Percentiles rank a stretch among this genome's conserved stretches.
phyloP scores from a whole-genome alignment of 2,888 invertebrate species.

The Miltochrista miniata region DNA sequence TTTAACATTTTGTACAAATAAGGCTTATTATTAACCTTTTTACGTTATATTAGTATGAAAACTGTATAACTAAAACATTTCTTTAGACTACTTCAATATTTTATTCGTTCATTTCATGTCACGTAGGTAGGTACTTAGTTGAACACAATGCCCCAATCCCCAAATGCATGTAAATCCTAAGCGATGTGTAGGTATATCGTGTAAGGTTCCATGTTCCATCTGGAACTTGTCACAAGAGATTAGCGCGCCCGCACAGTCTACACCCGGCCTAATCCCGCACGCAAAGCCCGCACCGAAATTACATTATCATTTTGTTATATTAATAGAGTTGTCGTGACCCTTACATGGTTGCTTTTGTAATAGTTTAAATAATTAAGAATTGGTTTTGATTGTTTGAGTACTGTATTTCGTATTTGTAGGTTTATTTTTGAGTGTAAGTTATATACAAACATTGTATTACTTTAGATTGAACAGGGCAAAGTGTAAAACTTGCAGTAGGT shows the following conservation, averaged over 20 bases:
- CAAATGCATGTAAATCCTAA: slow-evolving; percentile 35
- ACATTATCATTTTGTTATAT: slow-evolving; percentile 52
- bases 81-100: no score
- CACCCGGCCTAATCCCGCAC: slow-evolving; percentile 63
- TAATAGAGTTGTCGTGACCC: slow-evolving; percentile 41
- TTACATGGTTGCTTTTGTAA: slow-evolving; percentile 14
- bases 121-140: slow-evolving; percentile 1
- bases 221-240: slow-evolving; percentile 68
- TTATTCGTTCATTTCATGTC: not conserved
- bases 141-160: slow-evolving; percentile 8
- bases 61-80: no score
- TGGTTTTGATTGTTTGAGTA: no score
- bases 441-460: no score
- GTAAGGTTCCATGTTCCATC: slow-evolving; percentile 40
- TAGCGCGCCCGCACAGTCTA: slow-evolving; percentile 53
- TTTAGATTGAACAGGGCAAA: no score
- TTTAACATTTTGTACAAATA: no score
- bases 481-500: no score
- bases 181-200: slow-evolving; percentile 33
- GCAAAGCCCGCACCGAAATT: slow-evolving; percentile 71
- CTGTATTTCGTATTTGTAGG: no score
- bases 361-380: slow-evolving; percentile 12
- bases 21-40: no score
- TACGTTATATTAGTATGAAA: no score
- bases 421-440: no score